Evolutionary conservation across 2,797 vertebrate species (phyloP), one percentile per base, ranked within the genome.

Genomic region (Ctenopoma multispine): DNA sequence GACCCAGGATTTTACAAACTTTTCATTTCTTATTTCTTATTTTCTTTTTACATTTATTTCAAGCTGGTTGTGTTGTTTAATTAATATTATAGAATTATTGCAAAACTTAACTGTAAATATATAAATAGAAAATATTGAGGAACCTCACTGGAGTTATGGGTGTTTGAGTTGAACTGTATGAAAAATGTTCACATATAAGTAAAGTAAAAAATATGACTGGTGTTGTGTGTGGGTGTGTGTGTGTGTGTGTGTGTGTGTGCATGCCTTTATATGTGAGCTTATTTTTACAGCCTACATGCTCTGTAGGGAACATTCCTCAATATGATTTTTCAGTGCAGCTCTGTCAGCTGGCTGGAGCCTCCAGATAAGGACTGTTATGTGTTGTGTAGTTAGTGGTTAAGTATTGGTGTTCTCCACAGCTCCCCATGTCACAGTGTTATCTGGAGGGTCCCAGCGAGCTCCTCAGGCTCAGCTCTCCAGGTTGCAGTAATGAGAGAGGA

Each of bases 401-500:
- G 81, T 85, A 70, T 88, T 89, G 64, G 80, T 88, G 82, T 89
- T 83, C 79, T 82, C 73, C 64, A 61, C 72, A 72, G 85, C 79
- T 80, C 71, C 63, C 82, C 0, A 7, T 91, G 85, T 90, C 83
- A 84, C 75, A 46, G 81, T 77, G 88, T 92, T 91, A 91, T 92
- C 90, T 88, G 79, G 83, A 88, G 82, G 81, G 87, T 82, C 85
- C 90, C 86, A 86, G 89, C 61, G 78, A 89, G 86, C 85, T 90
- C 80, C 85, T 85, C 71, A 36, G 75, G 81, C 82, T 83, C 47
- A 11, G 55, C 83, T 90, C 84, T 90, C 84, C 74, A 69, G 87
- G 81, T 87, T 82, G 58, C 80, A 40, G 77, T 86, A 92, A 90
- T 90, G 86, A 91, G 85, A 86, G 80, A 74, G 85, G 79, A 88